Percentiles rank a stretch among this genome's conserved stretches.
These are phyloP conservation scores for Macrosiphum euphorbiae DNA, from an alignment of 2,888 invertebrate genomes.

Conservation along the genomic window DNA sequence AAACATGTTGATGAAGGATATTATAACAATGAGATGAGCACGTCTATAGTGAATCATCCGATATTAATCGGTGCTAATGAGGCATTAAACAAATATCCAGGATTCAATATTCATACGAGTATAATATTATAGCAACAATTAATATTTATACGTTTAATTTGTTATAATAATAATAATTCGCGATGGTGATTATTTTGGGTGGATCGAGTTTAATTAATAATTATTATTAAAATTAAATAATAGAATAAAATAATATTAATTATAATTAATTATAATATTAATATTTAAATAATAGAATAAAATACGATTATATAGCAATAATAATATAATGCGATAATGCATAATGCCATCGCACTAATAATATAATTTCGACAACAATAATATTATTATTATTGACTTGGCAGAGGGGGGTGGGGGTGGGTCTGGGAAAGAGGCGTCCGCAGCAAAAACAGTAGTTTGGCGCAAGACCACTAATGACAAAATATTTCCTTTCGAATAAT, in stretches of 20 bases:
- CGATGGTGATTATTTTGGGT: neutral
- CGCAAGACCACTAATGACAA: constrained; percentile 1
- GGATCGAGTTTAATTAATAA: neutral
- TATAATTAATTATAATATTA: too few species aligned
- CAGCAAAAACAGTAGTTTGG: neutral
- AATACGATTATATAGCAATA: neutral
- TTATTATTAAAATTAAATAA: neutral
- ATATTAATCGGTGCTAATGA: neutral
- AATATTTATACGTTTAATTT: neutral
- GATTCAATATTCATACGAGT: neutral
- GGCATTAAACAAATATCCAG: neutral
- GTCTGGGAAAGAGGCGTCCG: neutral
- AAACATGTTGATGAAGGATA: neutral
- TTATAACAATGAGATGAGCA: neutral
- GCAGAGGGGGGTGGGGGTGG: neutral
- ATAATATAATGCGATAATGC: neutral
- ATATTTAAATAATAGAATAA: neutral
- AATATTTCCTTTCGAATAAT: constrained; percentile 26
- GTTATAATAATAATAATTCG: neutral
- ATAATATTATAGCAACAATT: neutral
- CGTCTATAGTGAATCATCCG: neutral
- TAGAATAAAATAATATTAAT: neutral
- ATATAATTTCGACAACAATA: neutral
- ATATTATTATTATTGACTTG: neutral
- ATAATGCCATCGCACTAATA: neutral